These are phyloP conservation scores for Calliphora vicina DNA, from an alignment of 1,140 invertebrate species.

Conservation along the genomic window DNA sequence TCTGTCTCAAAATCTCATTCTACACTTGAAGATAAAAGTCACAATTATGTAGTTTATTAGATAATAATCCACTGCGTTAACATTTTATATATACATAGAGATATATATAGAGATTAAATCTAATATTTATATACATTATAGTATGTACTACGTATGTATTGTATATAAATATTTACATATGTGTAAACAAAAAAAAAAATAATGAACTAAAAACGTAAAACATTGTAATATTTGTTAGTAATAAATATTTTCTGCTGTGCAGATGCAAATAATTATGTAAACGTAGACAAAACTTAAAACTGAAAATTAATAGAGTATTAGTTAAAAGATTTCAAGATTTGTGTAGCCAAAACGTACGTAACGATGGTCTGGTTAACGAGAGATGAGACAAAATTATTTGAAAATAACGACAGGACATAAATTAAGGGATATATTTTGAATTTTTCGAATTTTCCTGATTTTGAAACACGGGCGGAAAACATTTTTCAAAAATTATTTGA, in stretches of 20 bases:
- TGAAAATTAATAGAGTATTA: background rate
- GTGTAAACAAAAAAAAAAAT: background rate
- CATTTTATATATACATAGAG: background rate
- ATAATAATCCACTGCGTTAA: slow-evolving; percentile 28
- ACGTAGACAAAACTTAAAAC: slow-evolving; percentile 2
- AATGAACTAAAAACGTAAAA: slow-evolving; percentile 3
- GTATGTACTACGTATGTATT: background rate
- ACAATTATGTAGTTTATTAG: slow-evolving; percentile 25
- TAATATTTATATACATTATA: background rate
- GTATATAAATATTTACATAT: background rate
- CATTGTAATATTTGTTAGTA: slow-evolving; percentile 31
- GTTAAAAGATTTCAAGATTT: too few relatives aligned
- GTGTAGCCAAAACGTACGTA: background rate
- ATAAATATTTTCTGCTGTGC: slow-evolving; percentile 36
- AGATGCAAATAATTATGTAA: slow-evolving; percentile 37
- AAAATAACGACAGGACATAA: background rate
- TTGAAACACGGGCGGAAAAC: too few relatives aligned
- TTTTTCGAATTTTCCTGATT: too few relatives aligned
- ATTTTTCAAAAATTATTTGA: too few relatives aligned
- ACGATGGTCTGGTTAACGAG: background rate
- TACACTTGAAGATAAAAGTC: slow-evolving; percentile 7
- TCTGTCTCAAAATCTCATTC: background rate
- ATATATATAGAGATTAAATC: background rate
- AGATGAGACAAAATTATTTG: background rate
- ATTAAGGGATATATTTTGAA: too few relatives aligned